Evolutionary conservation across 2,113 vertebrate species (phyloP).

Genomic region (Phoenicopterus ruber): DNA sequence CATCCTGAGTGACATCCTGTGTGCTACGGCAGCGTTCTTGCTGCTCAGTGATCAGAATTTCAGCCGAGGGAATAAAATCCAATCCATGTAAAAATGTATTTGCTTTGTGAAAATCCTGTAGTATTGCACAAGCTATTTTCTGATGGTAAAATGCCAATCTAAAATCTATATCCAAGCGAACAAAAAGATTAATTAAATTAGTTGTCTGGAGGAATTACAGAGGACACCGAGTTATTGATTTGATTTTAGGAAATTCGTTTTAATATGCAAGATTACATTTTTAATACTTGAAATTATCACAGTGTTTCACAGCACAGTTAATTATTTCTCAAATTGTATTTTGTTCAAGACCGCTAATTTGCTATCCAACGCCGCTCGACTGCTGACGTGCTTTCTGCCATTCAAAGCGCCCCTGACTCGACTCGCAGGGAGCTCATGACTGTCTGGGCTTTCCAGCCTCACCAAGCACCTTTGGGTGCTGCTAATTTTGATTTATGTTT

Average conservation of each 20-base stretch:
- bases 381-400: not conserved
- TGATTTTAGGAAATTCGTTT: constrained; percentile 72
- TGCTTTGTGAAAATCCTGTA: constrained; percentile 69
- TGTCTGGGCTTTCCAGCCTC: not conserved
- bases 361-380: not conserved
- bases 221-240: constrained; percentile 70
- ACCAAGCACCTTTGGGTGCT: not conserved
- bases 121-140: constrained; percentile 66
- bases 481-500: not conserved
- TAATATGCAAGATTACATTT: constrained; percentile 70
- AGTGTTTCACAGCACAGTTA: not conserved
- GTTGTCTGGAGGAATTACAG: constrained; percentile 71
- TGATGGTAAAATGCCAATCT: constrained; percentile 73
- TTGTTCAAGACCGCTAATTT: not conserved
- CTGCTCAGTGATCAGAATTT: constrained; percentile 71
- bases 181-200: constrained; percentile 75
- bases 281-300: constrained; percentile 47
- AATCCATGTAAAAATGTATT: constrained; percentile 74
- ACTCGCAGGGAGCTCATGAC: fast-evolving
- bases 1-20: constrained; percentile 80
- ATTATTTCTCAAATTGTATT: not conserved
- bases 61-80: constrained; percentile 74
- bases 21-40: constrained; percentile 62
- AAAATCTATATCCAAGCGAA: constrained; percentile 69
- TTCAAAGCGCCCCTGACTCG: fast-evolving